phyloP scores from a whole-genome alignment of 2,888 invertebrate species.

The Neoitamus cyanurus region DNA sequence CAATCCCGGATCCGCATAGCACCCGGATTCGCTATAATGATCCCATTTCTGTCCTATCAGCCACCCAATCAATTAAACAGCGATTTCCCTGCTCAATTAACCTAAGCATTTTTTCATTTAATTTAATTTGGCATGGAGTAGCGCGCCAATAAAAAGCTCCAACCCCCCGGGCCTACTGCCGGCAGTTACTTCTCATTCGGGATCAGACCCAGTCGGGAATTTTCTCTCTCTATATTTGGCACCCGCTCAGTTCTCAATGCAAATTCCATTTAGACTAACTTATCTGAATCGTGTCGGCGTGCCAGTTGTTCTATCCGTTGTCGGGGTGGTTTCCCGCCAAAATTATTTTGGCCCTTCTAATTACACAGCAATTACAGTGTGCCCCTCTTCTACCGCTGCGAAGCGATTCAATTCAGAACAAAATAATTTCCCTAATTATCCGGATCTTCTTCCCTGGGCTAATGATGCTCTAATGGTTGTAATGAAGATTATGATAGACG shows the following conservation, averaged over 20 bases:
- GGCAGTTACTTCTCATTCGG: background rate
- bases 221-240: background rate
- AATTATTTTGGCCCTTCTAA: background rate
- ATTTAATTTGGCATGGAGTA: background rate
- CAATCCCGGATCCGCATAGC: background rate
- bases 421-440: background rate
- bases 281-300: background rate
- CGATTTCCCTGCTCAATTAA: background rate
- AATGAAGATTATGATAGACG: slow-evolving; percentile 3
- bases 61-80: background rate
- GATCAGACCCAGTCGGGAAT: background rate
- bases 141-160: background rate
- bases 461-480: background rate
- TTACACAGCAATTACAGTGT: background rate
- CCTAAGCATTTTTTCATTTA: slow-evolving; percentile 1
- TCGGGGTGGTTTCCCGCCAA: background rate
- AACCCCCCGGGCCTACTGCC: background rate
- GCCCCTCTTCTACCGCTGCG: background rate
- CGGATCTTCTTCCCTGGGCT: background rate
- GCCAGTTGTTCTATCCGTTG: background rate
- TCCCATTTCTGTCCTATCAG: background rate
- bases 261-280: background rate
- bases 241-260: background rate
- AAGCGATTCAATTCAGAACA: background rate
- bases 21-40: background rate